phyloP scores from a whole-genome alignment of 2,888 invertebrate genomes.

The Pantelozetes paolii region DNA sequence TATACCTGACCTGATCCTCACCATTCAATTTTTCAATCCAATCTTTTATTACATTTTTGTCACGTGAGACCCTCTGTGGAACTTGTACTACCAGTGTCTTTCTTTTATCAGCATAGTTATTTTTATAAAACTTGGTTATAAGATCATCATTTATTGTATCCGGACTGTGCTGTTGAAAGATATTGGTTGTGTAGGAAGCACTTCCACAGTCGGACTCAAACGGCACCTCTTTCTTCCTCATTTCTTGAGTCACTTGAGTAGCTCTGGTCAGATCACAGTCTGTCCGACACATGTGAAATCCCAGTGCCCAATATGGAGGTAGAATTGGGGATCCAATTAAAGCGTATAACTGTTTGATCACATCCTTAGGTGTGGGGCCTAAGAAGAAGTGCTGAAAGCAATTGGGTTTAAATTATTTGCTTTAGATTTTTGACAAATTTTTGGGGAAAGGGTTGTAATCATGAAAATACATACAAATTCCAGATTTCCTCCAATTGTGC shows the following conservation, averaged over 20 bases:
- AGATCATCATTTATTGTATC: too few species aligned
- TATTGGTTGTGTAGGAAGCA: not conserved
- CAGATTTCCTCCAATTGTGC: slow-evolving; percentile 74
- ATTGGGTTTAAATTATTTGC: not conserved
- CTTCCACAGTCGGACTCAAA: slow-evolving; percentile 55
- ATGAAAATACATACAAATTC: slow-evolving; percentile 62
- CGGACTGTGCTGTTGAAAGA: not conserved
- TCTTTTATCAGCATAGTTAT: too few species aligned
- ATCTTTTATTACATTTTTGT: too few species aligned
- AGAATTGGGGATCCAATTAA: slow-evolving; percentile 70
- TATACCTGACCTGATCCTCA: too few species aligned
- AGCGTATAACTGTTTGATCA: slow-evolving; percentile 58
- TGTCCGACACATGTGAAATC: slow-evolving; percentile 71
- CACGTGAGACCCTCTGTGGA: too few species aligned
- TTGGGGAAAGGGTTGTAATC: not conserved
- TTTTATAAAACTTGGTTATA: too few species aligned
- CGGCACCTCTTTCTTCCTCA: slow-evolving; percentile 68
- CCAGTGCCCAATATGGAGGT: slow-evolving; percentile 83
- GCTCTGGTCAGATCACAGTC: slow-evolving; percentile 64
- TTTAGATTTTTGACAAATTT: not conserved
- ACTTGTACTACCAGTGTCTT: too few species aligned
- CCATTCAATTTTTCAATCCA: too few species aligned
- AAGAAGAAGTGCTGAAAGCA: slow-evolving; percentile 58
- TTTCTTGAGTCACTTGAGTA: slow-evolving; percentile 65
- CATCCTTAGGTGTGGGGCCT: slow-evolving; percentile 65